A percentile compares a stretch with the other conserved stretches of the same genome.
Conservation (phyloP, 2,797 vertebrate species). For the Acanthurus tractus region DNA sequence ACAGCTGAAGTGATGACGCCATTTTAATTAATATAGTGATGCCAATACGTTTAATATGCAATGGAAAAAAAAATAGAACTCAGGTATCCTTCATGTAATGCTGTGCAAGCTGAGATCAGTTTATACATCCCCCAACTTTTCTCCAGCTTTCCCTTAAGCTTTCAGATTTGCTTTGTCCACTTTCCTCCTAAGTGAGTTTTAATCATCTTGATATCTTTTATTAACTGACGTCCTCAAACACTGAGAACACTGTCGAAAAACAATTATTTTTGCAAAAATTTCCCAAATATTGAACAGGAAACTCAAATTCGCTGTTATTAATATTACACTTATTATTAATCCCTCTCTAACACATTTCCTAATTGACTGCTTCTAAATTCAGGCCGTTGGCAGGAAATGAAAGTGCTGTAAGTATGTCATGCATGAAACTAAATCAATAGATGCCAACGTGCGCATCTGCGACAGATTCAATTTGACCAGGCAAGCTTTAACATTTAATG, state of each 20-base stretch:
- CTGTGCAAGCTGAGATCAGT: too few relatives aligned
- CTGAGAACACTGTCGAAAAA: too few relatives aligned
- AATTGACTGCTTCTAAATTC: constrained; percentile 18
- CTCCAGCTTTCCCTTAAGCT: too few relatives aligned
- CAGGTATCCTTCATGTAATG: too few relatives aligned
- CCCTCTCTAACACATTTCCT: constrained; percentile 2
- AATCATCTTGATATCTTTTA: too few relatives aligned
- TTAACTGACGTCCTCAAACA: too few relatives aligned
- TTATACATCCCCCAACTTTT: too few relatives aligned
- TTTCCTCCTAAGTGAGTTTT: too few relatives aligned
- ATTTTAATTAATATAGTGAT: background rate
- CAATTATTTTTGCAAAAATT: too few relatives aligned
- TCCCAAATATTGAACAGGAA: background rate
- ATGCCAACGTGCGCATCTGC: constrained; percentile 30
- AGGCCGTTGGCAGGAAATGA: constrained; percentile 40
- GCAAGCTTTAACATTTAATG: constrained; percentile 73
- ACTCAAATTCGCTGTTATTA: constrained; percentile 1
- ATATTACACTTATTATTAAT: background rate
- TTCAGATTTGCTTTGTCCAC: too few relatives aligned
- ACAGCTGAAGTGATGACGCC: background rate
- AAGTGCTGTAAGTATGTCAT: constrained; percentile 55
- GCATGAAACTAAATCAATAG: constrained; percentile 47
- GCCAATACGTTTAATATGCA: background rate
- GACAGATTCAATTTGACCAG: constrained; percentile 62
- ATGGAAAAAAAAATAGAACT: too few relatives aligned